Evolutionary conservation across 37 sponge, comb jelly and placozoan genomes (phyloP), one percentile per base, ranked within the genome.

Genomic region (Agelas oroides): DNA sequence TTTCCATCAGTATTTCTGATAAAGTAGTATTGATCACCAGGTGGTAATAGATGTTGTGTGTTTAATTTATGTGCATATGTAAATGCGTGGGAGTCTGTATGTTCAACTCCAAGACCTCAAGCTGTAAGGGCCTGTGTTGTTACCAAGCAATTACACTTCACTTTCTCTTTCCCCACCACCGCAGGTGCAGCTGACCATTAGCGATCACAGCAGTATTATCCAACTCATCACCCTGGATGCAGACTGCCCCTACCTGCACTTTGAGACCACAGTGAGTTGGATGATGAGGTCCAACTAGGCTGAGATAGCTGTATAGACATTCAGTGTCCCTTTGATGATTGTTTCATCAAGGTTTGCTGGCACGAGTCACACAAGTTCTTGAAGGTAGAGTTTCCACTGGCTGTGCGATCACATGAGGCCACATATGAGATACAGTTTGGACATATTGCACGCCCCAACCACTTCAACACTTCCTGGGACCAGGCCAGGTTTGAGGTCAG

Each of bases 381-480:
- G 33, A 93, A 93, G 53, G 90, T 89, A 40, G 94, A 93, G 71
- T 93, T 93, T 60, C 94, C 94, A 0, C 38, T 89, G 34, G 75
- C 81, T 55, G 90, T 93, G 25, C 81, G 73, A 20, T 71, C 86
- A 1, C 59, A 53, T 25, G 83, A 89, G 37, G 94, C 94, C 20
- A 84, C 77, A 1, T 93, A 93, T 75, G 94, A 93, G 70, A 93
- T 89, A 35, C 94, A 93, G 80, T 82, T 89, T 77, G 94, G 94
- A 21, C 90, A 85, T 54, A 54, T 89, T n/a, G 52, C 53, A 23
- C 74, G 94, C 34, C 94, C 94, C 40, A 93, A 86, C 32, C 94
- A 93, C 63, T 84, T 76, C 77, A 93, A 93, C 71, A 93, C 94
- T 33, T 89, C 90, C 33, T 93, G 94, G 94, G 94, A 93, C 65